phyloP scores from a whole-genome alignment of 1,140 invertebrate species.

The Drosophila lowei region DNA sequence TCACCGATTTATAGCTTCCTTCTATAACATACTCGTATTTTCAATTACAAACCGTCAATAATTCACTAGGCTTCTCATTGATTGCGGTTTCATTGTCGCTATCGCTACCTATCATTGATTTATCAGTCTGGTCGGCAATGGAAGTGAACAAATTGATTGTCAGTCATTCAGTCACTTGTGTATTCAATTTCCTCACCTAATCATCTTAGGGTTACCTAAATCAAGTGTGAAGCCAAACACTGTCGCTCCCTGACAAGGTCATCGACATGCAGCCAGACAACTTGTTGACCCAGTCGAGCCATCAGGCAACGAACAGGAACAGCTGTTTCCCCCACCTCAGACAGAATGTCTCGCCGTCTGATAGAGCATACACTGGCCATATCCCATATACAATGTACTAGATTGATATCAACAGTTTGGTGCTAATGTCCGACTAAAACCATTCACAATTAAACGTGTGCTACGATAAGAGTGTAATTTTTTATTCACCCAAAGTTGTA shows the following conservation, averaged over 20 bases:
- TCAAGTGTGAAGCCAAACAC: conserved; percentile 29
- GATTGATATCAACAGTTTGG: conserved; percentile 3
- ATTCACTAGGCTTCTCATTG: conserved; percentile 19
- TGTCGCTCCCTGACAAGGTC: conserved; percentile 13
- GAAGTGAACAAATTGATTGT: neutral
- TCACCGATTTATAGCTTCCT: conserved; percentile 26
- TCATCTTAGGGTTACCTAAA: conserved; percentile 24
- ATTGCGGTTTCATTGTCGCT: conserved; percentile 6
- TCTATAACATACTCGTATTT: conserved; percentile 9
- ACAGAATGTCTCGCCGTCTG: conserved; percentile 28
- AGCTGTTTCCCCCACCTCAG: conserved; percentile 31
- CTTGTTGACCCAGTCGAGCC: conserved; percentile 42
- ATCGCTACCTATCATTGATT: conserved; percentile 40
- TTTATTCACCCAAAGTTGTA: neutral
- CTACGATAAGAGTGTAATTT: conserved; percentile 12
- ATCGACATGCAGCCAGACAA: conserved; percentile 26
- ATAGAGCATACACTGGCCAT: conserved; percentile 16
- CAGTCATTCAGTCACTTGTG: neutral
- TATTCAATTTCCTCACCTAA: conserved; percentile 7
- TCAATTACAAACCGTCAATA: conserved; percentile 30
- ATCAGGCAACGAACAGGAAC: conserved; percentile 36
- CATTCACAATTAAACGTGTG: conserved; percentile 21
- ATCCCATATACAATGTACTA: conserved; percentile 10
- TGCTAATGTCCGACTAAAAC: conserved; percentile 4
- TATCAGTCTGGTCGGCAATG: conserved; percentile 24